These are phyloP conservation scores for Benthosema pterotum DNA, from an alignment of 2,797 vertebrate species.

Conservation along the genomic window DNA sequence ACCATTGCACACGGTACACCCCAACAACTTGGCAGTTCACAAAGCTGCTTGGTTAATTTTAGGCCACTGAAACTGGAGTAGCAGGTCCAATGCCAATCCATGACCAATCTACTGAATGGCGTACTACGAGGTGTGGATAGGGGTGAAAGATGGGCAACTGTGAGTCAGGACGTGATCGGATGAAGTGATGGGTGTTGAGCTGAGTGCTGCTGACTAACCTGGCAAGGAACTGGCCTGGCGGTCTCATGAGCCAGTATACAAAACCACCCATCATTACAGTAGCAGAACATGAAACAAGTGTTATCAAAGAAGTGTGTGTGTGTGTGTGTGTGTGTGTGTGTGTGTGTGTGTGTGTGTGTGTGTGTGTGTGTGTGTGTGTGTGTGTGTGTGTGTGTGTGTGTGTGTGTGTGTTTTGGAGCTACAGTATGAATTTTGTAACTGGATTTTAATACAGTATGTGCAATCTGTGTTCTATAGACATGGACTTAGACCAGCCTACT, in stretches of 20 bases:
- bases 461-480: too few relatives aligned
- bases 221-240: slow-evolving; percentile 8
- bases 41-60: slow-evolving; percentile 70
- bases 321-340: too few relatives aligned
- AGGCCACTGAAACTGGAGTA: slow-evolving; percentile 73
- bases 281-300: too few relatives aligned
- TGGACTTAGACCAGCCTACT: too few relatives aligned
- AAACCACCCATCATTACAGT: slow-evolving; percentile 1
- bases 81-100: slow-evolving; percentile 62
- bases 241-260: slow-evolving; percentile 18
- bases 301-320: too few relatives aligned
- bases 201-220: slow-evolving; percentile 25
- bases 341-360: too few relatives aligned
- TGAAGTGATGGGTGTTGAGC: slow-evolving; percentile 2
- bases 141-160: neutral
- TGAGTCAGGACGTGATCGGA: neutral
- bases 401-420: too few relatives aligned
- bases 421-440: too few relatives aligned
- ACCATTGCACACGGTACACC: slow-evolving; percentile 29
- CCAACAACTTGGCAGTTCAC: slow-evolving; percentile 55
- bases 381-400: too few relatives aligned
- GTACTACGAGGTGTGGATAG: neutral
- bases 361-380: too few relatives aligned
- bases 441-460: too few relatives aligned
- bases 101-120: slow-evolving; percentile 56